Conservation (phyloP, 2,113 vertebrate species). For the Rhabdornis inornatus region DNA sequence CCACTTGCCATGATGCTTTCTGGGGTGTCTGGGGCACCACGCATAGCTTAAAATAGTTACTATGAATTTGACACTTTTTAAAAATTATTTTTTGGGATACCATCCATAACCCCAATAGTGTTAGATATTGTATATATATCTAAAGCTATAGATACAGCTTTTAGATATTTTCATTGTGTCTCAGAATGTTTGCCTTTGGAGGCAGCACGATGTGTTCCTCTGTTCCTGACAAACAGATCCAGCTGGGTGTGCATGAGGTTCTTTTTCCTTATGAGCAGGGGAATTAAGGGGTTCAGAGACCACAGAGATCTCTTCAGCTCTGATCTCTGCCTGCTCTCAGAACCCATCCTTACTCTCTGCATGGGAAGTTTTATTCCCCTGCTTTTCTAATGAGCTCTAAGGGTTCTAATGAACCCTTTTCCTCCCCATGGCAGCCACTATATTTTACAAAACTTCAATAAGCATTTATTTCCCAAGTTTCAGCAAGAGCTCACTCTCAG, state of each 20-base stretch:
- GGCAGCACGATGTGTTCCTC: background rate
- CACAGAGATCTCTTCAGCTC: background rate
- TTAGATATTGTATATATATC: no score
- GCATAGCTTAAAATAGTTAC: background rate
- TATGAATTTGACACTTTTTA: no score
- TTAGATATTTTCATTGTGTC: background rate
- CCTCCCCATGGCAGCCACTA: background rate
- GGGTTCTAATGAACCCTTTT: background rate
- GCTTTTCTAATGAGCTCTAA: background rate
- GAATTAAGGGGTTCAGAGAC: fast-evolving
- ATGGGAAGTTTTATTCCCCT: background rate
- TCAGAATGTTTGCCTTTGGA: background rate
- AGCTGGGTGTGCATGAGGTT: background rate
- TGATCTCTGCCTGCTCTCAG: background rate
- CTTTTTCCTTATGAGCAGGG: background rate
- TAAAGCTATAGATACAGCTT: no score
- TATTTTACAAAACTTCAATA: background rate
- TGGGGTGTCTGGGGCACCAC: background rate
- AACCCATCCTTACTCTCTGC: background rate
- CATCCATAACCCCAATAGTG: background rate
- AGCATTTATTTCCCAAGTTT: background rate
- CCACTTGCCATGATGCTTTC: background rate
- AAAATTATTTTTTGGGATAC: background rate
- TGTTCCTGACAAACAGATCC: background rate
- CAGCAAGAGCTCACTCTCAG: fast-evolving